Conservation (phyloP, 1,140 invertebrate genomes). For the Potamilus streckersoni region DNA sequence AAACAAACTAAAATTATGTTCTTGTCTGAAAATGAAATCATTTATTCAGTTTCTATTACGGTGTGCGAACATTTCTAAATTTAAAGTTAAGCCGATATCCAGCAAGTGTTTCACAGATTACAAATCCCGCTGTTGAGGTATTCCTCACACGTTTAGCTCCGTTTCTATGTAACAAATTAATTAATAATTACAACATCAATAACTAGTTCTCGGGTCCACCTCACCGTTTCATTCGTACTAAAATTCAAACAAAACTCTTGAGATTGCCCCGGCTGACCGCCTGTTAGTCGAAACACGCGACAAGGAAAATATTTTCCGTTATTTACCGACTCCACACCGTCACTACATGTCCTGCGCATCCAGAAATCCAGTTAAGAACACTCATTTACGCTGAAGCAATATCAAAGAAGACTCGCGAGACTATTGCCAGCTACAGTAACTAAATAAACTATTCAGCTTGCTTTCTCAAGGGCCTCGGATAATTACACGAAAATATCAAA, state of each 20-base stretch:
- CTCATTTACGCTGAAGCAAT: slow-evolving; percentile 27
- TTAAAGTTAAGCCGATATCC: slow-evolving; percentile 23
- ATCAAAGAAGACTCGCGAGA: slow-evolving; percentile 26
- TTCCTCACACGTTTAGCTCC: slow-evolving; percentile 30
- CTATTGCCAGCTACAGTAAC: slow-evolving; percentile 17
- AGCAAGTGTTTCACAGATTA: slow-evolving; percentile 7
- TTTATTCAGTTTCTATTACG: too few relatives aligned
- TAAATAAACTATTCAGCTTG: slow-evolving; percentile 17
- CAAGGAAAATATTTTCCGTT: slow-evolving; percentile 8
- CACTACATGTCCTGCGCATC: slow-evolving; percentile 10
- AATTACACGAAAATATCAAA: slow-evolving; percentile 32
- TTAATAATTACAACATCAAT: slow-evolving; percentile 20
- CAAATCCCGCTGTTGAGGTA: slow-evolving; percentile 17
- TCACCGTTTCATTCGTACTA: too few relatives aligned
- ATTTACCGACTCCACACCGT: slow-evolving; percentile 7
- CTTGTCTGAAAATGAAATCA: too few relatives aligned
- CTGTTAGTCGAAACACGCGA: slow-evolving; percentile 30
- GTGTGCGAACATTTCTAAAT: not conserved
- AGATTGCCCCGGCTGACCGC: slow-evolving; percentile 30
- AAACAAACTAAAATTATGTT: too few relatives aligned
- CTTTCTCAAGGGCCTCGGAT: slow-evolving; percentile 18
- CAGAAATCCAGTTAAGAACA: slow-evolving; percentile 19
- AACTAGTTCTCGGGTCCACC: too few relatives aligned
- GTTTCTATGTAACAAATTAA: slow-evolving; percentile 10
- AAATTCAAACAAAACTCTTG: not conserved